phyloP scores from a whole-genome alignment of 2,888 invertebrate species.

The Eledona agricola region DNA sequence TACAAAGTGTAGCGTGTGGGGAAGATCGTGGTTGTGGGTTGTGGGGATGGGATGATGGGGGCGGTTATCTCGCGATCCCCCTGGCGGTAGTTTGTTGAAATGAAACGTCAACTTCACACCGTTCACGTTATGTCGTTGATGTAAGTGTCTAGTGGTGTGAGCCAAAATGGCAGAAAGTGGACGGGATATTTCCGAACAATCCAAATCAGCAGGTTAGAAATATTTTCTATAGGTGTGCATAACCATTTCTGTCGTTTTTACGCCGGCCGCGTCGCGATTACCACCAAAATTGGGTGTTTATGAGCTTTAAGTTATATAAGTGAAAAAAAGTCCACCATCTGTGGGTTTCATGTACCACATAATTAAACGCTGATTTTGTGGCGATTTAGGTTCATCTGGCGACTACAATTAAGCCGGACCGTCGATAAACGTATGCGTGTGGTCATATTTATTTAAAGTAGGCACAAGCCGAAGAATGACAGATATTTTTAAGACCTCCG shows the following conservation, averaged over 20 bases:
- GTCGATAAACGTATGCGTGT: conserved; percentile 7
- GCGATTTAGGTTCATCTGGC: conserved; percentile 5
- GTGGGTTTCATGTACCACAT: conserved; percentile 52
- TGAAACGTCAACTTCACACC: conserved; percentile 34
- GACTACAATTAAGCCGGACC: conserved; percentile 5
- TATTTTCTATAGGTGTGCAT: conserved; percentile 35
- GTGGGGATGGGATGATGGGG: conserved; percentile 3
- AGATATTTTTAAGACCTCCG: conserved; percentile 35
- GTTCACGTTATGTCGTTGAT: conserved; percentile 53
- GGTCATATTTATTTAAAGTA: conserved; percentile 22
- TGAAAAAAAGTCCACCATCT: conserved; percentile 59
- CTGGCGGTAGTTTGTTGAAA: conserved; percentile 29
- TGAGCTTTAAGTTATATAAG: conserved; percentile 58
- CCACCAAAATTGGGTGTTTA: conserved; percentile 35
- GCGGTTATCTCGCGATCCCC: conserved; percentile 18
- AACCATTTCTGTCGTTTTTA: conserved; percentile 18
- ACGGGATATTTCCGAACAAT: conserved; percentile 60
- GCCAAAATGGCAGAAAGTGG: conserved; percentile 64
- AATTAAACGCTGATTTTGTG: conserved; percentile 22
- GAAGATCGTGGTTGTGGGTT: neutral
- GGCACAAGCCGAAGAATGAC: conserved; percentile 24
- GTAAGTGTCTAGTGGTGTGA: conserved; percentile 56
- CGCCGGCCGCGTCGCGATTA: conserved; percentile 8
- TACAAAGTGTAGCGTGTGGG: neutral
- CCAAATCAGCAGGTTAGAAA: conserved; percentile 60